Base-by-base conservation (phyloP, 2,888 invertebrate genomes). In the Meganola albula region DNA sequence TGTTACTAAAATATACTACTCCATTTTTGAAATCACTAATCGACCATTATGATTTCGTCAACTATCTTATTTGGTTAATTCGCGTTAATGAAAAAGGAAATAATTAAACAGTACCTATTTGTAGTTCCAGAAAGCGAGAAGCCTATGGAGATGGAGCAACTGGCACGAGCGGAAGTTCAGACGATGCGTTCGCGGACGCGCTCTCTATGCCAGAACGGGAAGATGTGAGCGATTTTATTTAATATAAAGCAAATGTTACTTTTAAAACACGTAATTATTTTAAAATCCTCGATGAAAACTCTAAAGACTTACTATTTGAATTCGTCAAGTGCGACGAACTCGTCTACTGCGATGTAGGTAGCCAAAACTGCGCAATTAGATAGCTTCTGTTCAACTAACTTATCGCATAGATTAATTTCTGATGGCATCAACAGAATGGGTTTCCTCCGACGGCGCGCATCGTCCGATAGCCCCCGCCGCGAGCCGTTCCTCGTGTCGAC, bases 71-170 rank as follows among this genome's bases (percentile, higher is more conserved):
- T n/a, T n/a, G n/a, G n/a, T n/a, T n/a, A n/a, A n/a, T n/a, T n/a
- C n/a, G n/a, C n/a, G n/a, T n/a, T n/a, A n/a, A n/a, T n/a, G n/a
- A n/a, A n/a, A n/a, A n/a, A n/a, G n/a, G n/a, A n/a, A n/a, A n/a
- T n/a, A n/a, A n/a, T n/a, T n/a, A n/a, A n/a, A n/a, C n/a, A n/a
- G n/a, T n/a, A n/a, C n/a, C n/a, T n/a, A n/a, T n/a, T 31, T 38
- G 14, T 32, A 86, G 85, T 75, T 79, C 85, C 85, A 76, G 85
- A 85, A 85, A 82, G 48, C 76, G 83, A 83, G 80, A 87, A 86
- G 68, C 68, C 73, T 87, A 87, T 86, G 87, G 90, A 89, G 87
- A 88, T 90, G 87, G 90, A 90, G 77, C 88, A 89, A 75, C 85
- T 90, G 86, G 90, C 90, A 70, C 83, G 69, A 80, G 83, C 65